Evolutionary conservation across 2,113 vertebrate species (phyloP).

Genomic region (Chrysochloris asiatica): DNA sequence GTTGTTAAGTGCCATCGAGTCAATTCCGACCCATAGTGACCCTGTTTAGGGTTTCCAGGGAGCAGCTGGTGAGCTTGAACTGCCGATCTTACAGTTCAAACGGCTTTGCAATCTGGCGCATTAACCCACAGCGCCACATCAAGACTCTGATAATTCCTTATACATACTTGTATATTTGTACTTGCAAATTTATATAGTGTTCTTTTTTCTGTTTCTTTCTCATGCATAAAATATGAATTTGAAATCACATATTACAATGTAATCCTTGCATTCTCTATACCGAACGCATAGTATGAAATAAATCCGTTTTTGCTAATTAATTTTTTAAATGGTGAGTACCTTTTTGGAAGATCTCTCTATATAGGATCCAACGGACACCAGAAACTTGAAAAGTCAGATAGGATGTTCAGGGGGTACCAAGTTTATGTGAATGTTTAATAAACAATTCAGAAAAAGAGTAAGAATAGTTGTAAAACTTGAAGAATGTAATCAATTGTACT

Average conservation of each 20-base stretch:
- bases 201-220: constrained; percentile 5
- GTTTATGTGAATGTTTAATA: neutral
- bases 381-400: neutral
- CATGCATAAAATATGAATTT: constrained; percentile 30
- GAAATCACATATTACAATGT: too few species aligned
- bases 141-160: neutral
- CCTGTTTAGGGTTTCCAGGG: too few species aligned
- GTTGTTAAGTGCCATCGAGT: too few species aligned
- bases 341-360: neutral
- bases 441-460: neutral
- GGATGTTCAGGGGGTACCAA: neutral
- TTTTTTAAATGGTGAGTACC: neutral
- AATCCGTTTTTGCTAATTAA: constrained; percentile 12
- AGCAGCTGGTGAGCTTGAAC: too few species aligned
- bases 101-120: too few species aligned
- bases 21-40: too few species aligned
- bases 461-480: neutral
- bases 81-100: too few species aligned
- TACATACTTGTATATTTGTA: neutral
- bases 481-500: neutral
- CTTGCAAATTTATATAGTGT: constrained; percentile 32
- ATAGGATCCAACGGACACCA: neutral
- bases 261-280: too few species aligned
- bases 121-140: too few species aligned
- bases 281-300: too few species aligned